Evolutionary conservation across 2,113 vertebrate species (phyloP).

Genomic region (Salvator merianae): DNA sequence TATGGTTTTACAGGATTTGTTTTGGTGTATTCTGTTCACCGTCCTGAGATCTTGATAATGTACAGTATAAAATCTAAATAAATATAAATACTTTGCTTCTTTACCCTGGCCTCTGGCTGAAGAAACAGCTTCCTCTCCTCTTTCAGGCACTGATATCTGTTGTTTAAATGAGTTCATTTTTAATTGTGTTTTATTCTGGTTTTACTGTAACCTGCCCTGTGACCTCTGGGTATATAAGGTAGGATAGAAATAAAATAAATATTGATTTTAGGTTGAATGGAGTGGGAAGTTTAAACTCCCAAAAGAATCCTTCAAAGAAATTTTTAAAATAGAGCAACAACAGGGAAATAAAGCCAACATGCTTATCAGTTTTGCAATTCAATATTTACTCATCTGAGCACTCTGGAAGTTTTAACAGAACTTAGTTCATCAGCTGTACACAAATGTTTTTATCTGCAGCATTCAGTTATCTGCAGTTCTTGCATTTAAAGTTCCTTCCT

Average conservation of each 20-base stretch:
- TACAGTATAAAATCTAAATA: background rate
- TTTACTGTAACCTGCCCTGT: too few species aligned
- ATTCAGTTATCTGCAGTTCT: background rate
- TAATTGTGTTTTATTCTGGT: too few species aligned
- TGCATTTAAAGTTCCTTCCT: background rate
- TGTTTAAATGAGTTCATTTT: too few species aligned
- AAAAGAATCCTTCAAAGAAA: background rate
- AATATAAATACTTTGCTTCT: background rate
- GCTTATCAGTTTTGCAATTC: conserved; percentile 37
- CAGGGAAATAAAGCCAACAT: background rate
- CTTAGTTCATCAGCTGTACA: conserved; percentile 39
- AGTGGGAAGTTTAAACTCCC: too few species aligned
- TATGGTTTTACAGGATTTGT: background rate
- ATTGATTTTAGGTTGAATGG: background rate
- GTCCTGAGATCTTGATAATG: background rate
- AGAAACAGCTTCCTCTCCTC: too few species aligned
- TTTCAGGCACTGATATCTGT: too few species aligned
- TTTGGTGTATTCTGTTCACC: background rate
- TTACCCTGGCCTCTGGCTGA: too few species aligned
- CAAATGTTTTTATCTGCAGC: conserved; percentile 19
- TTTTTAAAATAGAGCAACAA: conserved; percentile 46
- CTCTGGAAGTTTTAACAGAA: conserved; percentile 40
- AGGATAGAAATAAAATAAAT: too few species aligned
- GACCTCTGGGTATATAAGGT: too few species aligned
- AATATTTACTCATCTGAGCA: conserved; percentile 35